These are phyloP conservation scores for Sycophila sp. DNA, from an alignment of 1,140 invertebrate genomes.

Conservation along the genomic window DNA sequence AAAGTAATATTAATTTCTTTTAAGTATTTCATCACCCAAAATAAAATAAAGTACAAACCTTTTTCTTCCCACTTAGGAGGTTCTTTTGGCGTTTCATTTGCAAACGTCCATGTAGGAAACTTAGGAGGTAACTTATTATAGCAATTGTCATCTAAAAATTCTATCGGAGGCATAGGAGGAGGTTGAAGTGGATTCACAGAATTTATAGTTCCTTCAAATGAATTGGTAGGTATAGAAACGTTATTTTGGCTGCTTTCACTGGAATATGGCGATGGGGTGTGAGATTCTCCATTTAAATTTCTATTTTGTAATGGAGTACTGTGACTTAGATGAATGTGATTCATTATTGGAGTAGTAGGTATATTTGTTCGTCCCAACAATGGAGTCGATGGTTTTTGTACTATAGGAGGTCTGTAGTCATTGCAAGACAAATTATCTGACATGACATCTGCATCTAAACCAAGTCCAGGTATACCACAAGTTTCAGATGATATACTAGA, in stretches of 20 bases:
- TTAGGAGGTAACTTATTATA: slow-evolving; percentile 67
- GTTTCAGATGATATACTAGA: slow-evolving; percentile 47
- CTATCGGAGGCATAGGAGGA: slow-evolving; percentile 71
- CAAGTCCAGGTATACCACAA: slow-evolving; percentile 59
- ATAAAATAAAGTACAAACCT: slow-evolving; percentile 44
- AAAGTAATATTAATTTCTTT: background rate
- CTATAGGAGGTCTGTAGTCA: slow-evolving; percentile 52
- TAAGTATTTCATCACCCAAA: background rate
- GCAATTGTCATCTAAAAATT: slow-evolving; percentile 63
- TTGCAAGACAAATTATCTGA: slow-evolving; percentile 49
- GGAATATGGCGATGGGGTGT: slow-evolving; percentile 56
- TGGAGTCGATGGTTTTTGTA: slow-evolving; percentile 50
- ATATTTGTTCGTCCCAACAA: slow-evolving; percentile 46
- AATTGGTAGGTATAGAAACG: slow-evolving; percentile 39
- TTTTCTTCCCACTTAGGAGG: slow-evolving; percentile 58
- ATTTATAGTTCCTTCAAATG: slow-evolving; percentile 45
- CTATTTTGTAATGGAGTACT: slow-evolving; percentile 56
- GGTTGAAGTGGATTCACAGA: slow-evolving; percentile 65
- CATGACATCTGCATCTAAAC: slow-evolving; percentile 53
- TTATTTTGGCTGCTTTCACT: slow-evolving; percentile 63
- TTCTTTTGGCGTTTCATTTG: slow-evolving; percentile 56
- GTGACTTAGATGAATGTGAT: slow-evolving; percentile 55
- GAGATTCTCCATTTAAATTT: slow-evolving; percentile 52
- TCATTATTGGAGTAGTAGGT: slow-evolving; percentile 41
- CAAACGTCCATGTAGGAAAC: slow-evolving; percentile 65